phyloP scores from a whole-genome alignment of 1,140 invertebrate genomes.

The Lutraria rhynchaena region DNA sequence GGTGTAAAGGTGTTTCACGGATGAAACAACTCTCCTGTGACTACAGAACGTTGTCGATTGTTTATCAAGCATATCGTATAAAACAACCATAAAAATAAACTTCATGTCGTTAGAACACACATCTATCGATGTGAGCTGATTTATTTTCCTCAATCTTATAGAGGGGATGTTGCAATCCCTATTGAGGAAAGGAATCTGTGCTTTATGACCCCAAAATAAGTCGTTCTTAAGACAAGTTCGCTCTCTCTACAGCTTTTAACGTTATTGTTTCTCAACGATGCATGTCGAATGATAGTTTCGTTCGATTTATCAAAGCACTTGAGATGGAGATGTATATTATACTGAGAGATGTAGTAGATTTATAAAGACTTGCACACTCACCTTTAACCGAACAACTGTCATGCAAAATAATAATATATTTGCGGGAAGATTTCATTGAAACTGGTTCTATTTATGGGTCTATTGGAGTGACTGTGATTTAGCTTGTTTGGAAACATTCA shows the following conservation, averaged over 20 bases:
- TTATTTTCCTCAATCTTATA: constrained; percentile 38
- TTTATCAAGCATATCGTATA: constrained; percentile 27
- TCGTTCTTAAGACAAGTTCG: constrained; percentile 55
- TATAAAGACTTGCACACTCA: not conserved
- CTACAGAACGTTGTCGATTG: not conserved
- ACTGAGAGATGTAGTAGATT: not conserved
- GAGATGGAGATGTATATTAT: not conserved
- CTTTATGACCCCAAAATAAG: constrained; percentile 44
- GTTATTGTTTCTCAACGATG: constrained; percentile 26
- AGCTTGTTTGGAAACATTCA: too few species aligned
- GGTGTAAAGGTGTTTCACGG: too few species aligned
- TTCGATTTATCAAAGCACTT: constrained; percentile 26
- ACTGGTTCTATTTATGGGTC: too few species aligned
- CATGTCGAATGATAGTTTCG: constrained; percentile 37
- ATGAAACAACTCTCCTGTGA: not conserved
- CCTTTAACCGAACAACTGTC: too few species aligned
- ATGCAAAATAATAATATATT: too few species aligned
- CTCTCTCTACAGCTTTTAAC: constrained; percentile 13
- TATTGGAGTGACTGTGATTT: too few species aligned
- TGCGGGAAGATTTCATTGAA: too few species aligned
- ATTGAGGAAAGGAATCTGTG: constrained; percentile 40
- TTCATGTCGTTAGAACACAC: constrained; percentile 38
- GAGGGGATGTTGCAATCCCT: constrained; percentile 49
- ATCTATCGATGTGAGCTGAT: constrained; percentile 49
- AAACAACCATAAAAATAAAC: constrained; percentile 46